Percentiles rank a stretch among this genome's conserved stretches.
Evolutionary conservation across 2,113 vertebrate genomes (phyloP).

Genomic region (Synchiropus splendidus): DNA sequence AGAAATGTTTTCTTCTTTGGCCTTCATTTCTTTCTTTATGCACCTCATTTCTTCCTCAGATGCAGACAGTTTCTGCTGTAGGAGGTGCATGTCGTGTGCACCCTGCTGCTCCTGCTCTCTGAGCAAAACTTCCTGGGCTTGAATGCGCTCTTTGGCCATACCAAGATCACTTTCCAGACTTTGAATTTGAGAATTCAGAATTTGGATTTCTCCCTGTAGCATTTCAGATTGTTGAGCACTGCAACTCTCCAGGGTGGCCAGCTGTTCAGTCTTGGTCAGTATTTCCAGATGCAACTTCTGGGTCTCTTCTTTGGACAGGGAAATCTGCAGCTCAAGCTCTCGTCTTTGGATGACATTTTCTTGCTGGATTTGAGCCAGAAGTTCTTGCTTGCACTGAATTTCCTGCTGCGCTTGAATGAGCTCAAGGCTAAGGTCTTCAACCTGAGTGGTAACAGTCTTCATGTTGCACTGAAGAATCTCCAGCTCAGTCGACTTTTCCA

Average conservation of each 20-base stretch:
- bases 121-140: slow-evolving; percentile 4
- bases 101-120: slow-evolving; percentile 27
- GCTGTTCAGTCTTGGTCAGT: slow-evolving; percentile 30
- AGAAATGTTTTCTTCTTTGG: slow-evolving; percentile 20
- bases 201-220: slow-evolving; percentile 24
- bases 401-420: slow-evolving; percentile 62
- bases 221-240: slow-evolving; percentile 6
- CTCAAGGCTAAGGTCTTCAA: slow-evolving; percentile 46
- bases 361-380: slow-evolving; percentile 13
- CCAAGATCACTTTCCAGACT: slow-evolving; percentile 24
- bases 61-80: slow-evolving; percentile 26
- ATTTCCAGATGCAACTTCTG: slow-evolving; percentile 17
- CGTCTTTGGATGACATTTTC: not conserved
- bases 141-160: slow-evolving; percentile 12
- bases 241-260: slow-evolving; percentile 14
- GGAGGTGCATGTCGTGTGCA: slow-evolving; percentile 37
- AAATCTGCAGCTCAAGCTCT: slow-evolving; percentile 30
- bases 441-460: slow-evolving; percentile 55
- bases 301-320: slow-evolving; percentile 6
- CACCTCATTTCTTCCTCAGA: slow-evolving; percentile 16
- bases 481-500: slow-evolving; percentile 32
- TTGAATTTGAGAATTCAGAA: slow-evolving; percentile 52
- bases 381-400: slow-evolving; percentile 30
- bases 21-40: slow-evolving; percentile 15
- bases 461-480: slow-evolving; percentile 38